Base-by-base conservation (phyloP, 2,113 vertebrate genomes). In the Erinaceus europaeus region DNA sequence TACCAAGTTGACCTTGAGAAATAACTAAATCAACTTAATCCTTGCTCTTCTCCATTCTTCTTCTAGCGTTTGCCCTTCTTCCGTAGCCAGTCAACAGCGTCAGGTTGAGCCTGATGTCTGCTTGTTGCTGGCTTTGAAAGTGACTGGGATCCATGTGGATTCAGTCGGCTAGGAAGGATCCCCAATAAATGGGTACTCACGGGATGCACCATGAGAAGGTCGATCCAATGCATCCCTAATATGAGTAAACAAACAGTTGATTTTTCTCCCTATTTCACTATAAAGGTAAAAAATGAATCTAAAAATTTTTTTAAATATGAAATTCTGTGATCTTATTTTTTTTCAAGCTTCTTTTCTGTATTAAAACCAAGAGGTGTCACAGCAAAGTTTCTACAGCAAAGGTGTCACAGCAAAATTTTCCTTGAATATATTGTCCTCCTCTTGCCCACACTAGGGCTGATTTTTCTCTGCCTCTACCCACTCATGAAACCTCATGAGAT, bases 401-500 rank as follows among this genome's bases (percentile, higher is more conserved):
- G 32, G 21, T 67, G 5, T 57, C 42, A 42, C 48, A 91, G 81
- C 38, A 67, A 77, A 86, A 89, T 85, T 25, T 84, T 44, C 34
- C 34, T 62, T 67, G 67, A 82, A 67, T 64, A 25, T 53, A 68
- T 72, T 85, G 82, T 90, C 62, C 86, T 55, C 52, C 27, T 23
- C 50, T 75, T 40, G 74, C 92, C 95, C 87, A 91, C 40, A 1
- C 87, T 29, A 14, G 36, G 79, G 61, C 48, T 64, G 71, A 25
- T 72, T 78, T n/a, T 75, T 27, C 74, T 62, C 29, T 75, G 75
- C 84, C 86, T 91, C 93, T 90, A 25, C 93, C 84, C 81, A 93
- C 93, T 90, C 78, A 53, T 0, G 15, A 82, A 94, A 64, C 34
- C 95, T 93, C 91, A 46, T 89, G 93, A 93, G 92, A 95, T 89